Base-by-base conservation (phyloP, 64 coral and sea anemone species). In the Montipora capricornis region DNA sequence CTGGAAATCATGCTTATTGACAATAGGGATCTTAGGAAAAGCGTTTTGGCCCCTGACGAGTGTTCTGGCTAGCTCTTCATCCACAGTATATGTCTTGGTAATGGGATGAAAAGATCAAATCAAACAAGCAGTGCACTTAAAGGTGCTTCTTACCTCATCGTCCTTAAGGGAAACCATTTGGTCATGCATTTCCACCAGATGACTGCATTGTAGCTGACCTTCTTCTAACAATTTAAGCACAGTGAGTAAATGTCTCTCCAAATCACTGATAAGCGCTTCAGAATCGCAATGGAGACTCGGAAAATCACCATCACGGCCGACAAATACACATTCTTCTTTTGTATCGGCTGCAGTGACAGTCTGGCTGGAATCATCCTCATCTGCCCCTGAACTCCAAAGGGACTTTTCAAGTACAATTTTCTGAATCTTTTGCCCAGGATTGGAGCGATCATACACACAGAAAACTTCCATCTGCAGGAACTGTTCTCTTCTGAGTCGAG, bases 401-500 rank as follows among this genome's bases (percentile, higher is more conserved):
- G 64, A 73, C 47, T 73, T 44, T 15, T 20, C 15, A 2, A 44
- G 16, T 8, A 15, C 68, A 0, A 49, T 16, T 48, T 86, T 86
- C 47, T 76, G 78, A 81, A 89, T 89, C 67, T 14, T 78, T 7
- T 94, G 92, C 5, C 85, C 85, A 48, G 87, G 79, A 81, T 94
- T 77, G 4, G 49, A 83, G 17, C 57, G 29, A 64, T 87, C 37
- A 59, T 82, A 94, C 7, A 89, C 70, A 73, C 92, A 94, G 88
- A 94, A 94, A 68, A 89, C 51, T 16, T 94, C 92, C 62, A 94
- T 45, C 88, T 79, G 64, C 5, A 94, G 64, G 61, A 94, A 81
- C 74, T 94, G 55, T 74, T 94, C 92, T 71, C 80, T 82, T 24
- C 92, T 87, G 7, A 94, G 77, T 66, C 92, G 92, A 57, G 88